Base-by-base conservation (phyloP, 2,113 vertebrate genomes). In the Rhineura floridana region DNA sequence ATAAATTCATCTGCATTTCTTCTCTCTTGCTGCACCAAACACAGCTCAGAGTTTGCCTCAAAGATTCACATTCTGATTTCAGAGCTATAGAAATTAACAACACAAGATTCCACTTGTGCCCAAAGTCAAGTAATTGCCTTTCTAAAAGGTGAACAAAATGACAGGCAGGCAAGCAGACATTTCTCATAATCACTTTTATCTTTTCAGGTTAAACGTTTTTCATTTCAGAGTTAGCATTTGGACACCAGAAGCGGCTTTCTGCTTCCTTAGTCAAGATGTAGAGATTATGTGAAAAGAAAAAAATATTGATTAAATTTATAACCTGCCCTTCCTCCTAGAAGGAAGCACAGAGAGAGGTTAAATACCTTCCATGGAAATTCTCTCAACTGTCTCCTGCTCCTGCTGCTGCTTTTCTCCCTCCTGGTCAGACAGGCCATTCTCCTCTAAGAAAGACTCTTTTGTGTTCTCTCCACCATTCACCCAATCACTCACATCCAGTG, bases 361-460 rank as follows among this genome's bases (percentile, higher is more conserved):
- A 90, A 65, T 95, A 97, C 97, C 97, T 55, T 59, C 65, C 0
- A 73, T 0, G 30, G 87, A 17, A 8, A 85, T 39, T 89, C 81
- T 87, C 11, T 94, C 87, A 78, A 91, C 79, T 7, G 89, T 13
- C 55, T 95, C 93, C 13, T 87, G 78, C 77, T 95, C 95, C 5
- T 42, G 93, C 39, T 79, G 62, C 73, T 95, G 96, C 83, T 96
- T 95, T 42, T 97, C 97, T 4, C 93, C 97, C 12, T 97, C 97
- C 0, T 96, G 96, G 9, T 98, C 98, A 0, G 94, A 97, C 46
- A 95, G 52, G 4, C 90, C 95, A 0, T 94, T 96, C 91, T 97
- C 98, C 82, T 93, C 92, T 17, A 90, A 88, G 0, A 84, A 42
- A 6, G 21, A 87, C 77, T 96, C 97, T 86, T 92, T 94, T 0